Evolutionary conservation across 2,888 invertebrate genomes (phyloP).

Genomic region (Ditula angustiorana): DNA sequence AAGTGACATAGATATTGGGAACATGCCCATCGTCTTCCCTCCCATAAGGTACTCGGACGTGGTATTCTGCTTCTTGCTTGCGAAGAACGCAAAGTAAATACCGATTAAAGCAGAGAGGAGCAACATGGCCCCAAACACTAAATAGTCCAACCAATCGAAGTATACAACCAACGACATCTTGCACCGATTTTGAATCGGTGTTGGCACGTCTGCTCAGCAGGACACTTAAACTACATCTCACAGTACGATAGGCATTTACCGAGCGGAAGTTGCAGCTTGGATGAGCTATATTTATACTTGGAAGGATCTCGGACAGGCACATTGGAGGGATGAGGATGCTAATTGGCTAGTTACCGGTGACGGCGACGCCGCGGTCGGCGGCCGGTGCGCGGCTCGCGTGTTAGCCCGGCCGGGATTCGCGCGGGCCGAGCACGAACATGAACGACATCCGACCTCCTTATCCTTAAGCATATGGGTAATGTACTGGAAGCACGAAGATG

Average conservation of each 20-base stretch:
- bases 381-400: slow-evolving; percentile 39
- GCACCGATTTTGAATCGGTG: slow-evolving; percentile 42
- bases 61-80: slow-evolving; percentile 88
- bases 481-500: not conserved
- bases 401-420: not conserved
- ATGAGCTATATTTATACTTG: slow-evolving; percentile 74
- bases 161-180: slow-evolving; percentile 69
- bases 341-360: slow-evolving; percentile 70
- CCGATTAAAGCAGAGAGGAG: slow-evolving; percentile 88
- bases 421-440: not conserved
- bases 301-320: slow-evolving; percentile 67
- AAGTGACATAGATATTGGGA: slow-evolving; percentile 91
- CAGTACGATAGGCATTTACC: slow-evolving; percentile 66
- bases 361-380: slow-evolving; percentile 46
- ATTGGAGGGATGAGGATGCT: slow-evolving; percentile 70
- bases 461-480: not conserved
- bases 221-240: slow-evolving; percentile 68
- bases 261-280: slow-evolving; percentile 65
- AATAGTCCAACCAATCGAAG: slow-evolving; percentile 88
- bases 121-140: slow-evolving; percentile 88
- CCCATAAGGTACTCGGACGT: slow-evolving; percentile 90
- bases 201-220: slow-evolving; percentile 63
- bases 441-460: not conserved
- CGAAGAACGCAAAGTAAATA: slow-evolving; percentile 89
- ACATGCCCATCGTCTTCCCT: slow-evolving; percentile 91